These are phyloP conservation scores for Cheilosia vulpina DNA, from an alignment of 2,888 invertebrate species.

Conservation along the genomic window DNA sequence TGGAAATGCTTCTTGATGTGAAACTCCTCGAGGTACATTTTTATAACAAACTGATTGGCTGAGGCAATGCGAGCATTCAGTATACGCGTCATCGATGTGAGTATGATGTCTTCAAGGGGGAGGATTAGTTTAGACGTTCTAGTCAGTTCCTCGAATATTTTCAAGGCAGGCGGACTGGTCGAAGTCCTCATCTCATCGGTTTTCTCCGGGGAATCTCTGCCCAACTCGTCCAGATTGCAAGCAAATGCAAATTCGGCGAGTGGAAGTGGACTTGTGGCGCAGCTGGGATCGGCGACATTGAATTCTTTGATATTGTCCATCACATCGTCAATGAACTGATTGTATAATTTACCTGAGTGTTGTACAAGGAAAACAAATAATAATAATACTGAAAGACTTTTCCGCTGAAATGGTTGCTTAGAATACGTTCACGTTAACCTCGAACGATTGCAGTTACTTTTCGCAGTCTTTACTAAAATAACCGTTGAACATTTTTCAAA, in stretches of 20 bases:
- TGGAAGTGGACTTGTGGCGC: constrained; percentile 3
- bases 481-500: too few relatives aligned
- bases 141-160: constrained; percentile 74
- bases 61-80: constrained; percentile 82
- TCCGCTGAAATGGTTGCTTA: too few relatives aligned
- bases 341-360: constrained; percentile 77
- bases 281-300: not conserved
- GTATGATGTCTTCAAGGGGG: constrained; percentile 83
- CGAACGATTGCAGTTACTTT: too few relatives aligned
- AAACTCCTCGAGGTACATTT: constrained; percentile 84
- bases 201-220: constrained; percentile 58
- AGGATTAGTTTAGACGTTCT: constrained; percentile 76
- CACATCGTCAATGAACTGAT: constrained; percentile 78
- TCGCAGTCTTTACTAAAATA: too few relatives aligned
- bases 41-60: constrained; percentile 84
- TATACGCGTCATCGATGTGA: constrained; percentile 82
- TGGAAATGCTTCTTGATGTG: constrained; percentile 83
- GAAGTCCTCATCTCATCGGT: constrained; percentile 26
- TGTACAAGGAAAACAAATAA: not conserved
- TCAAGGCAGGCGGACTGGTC: constrained; percentile 53
- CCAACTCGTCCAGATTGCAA: constrained; percentile 73
- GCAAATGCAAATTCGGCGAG: constrained; percentile 76
- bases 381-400: too few relatives aligned
- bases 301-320: constrained; percentile 74
- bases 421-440: too few relatives aligned